Evolutionary conservation across 1,140 invertebrate genomes (phyloP).

Genomic region (Mycetomoellerius zeteki): DNA sequence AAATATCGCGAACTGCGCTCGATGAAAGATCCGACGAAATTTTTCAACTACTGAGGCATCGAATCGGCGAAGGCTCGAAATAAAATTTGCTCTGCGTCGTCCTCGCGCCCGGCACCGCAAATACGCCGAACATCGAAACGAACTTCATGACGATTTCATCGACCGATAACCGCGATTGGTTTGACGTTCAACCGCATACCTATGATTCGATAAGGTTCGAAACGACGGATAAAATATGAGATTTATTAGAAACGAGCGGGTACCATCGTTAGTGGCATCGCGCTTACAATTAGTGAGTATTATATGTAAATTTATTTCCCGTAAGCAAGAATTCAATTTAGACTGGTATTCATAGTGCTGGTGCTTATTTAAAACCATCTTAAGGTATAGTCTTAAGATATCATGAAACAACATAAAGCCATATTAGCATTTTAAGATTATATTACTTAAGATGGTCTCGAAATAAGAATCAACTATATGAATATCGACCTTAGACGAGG

Average conservation of each 20-base stretch:
- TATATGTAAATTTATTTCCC: background rate
- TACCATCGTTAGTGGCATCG: background rate
- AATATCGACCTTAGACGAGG: background rate
- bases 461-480: too few species aligned
- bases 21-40: conserved; percentile 25
- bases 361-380: too few species aligned
- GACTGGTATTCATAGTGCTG: too few species aligned
- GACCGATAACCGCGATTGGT: conserved; percentile 75
- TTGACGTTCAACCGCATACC: conserved; percentile 69
- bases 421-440: too few species aligned
- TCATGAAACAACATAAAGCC: too few species aligned
- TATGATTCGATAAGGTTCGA: conserved; percentile 74
- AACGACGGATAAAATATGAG: conserved; percentile 64
- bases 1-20: conserved; percentile 41
- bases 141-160: conserved; percentile 78
- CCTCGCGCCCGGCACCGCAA: conserved; percentile 63
- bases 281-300: conserved; percentile 26
- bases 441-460: too few species aligned
- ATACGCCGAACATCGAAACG: conserved; percentile 67
- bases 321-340: conserved; percentile 9
- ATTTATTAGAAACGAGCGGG: conserved; percentile 34
- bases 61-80: conserved; percentile 60
- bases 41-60: conserved; percentile 40
- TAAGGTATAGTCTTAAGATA: too few species aligned
- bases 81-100: conserved; percentile 60